Percentiles rank a stretch among this genome's conserved stretches.
These are phyloP conservation scores for Aegypius monachus DNA, from an alignment of 2,113 vertebrate genomes.

Conservation along the genomic window DNA sequence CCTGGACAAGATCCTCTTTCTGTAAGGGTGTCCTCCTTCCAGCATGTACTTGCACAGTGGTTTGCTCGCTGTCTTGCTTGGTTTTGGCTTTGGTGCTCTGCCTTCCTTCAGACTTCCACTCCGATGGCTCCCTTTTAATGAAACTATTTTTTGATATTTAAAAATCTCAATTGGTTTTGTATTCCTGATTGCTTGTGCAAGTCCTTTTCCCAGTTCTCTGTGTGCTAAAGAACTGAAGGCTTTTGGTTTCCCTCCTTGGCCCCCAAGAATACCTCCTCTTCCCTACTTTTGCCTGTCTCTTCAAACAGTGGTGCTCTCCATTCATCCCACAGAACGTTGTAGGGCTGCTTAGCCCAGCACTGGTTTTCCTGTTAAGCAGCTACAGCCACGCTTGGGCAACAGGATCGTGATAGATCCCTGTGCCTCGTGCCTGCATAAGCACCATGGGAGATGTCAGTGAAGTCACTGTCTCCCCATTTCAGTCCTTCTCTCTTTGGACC, in stretches of 20 bases:
- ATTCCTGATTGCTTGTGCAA: background rate
- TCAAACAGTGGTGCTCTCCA: background rate
- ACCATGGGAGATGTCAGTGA: background rate
- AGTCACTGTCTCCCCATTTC: background rate
- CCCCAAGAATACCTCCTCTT: background rate
- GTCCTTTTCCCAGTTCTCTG: background rate
- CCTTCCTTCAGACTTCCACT: background rate
- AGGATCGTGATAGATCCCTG: background rate
- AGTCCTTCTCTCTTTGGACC: background rate
- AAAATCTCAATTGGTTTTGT: background rate
- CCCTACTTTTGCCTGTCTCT: background rate
- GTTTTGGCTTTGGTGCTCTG: background rate
- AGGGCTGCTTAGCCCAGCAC: background rate
- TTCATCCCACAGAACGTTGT: background rate
- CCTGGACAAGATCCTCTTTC: background rate
- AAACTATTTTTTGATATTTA: background rate
- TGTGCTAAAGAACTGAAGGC: background rate
- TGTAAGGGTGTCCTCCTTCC: background rate
- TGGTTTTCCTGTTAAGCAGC: background rate
- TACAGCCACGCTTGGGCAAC: background rate
- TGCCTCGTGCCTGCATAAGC: background rate
- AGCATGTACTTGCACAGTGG: background rate
- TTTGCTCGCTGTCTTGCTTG: background rate
- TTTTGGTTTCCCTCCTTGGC: background rate
- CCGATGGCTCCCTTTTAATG: background rate